Base-by-base conservation (phyloP, 2,888 invertebrate species). In the Sarcophaga rosellei region DNA sequence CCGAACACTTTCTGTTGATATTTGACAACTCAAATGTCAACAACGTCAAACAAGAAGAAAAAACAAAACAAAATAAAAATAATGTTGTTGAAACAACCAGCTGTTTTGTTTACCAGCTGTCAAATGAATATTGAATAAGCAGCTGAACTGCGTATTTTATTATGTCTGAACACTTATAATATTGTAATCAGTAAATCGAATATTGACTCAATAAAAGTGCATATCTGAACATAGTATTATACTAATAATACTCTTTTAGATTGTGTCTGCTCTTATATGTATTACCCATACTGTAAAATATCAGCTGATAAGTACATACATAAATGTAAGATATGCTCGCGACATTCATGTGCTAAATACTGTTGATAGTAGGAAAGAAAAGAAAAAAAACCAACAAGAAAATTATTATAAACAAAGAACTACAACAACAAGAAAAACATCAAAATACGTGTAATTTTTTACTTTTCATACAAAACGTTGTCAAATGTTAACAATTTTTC, bases 401-500 rank as follows among this genome's bases (percentile, higher is more conserved):
- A 53, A 53, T 53, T 15, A 53, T 53, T 5, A 17, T 53, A 53
- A 53, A 53, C 4, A 59, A 66, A 21, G 53, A 35, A 35, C 35
- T 35, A 35, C 35, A 63, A n/a, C 17, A 53, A 53, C 44, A 35
- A 61, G 11, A 25, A 44, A 47, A 72, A 68, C 53, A 65, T 53
- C 57, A 66, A 79, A 79, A 72, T 44, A 80, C 62, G 62, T 82
- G 75, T 79, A 79, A 68, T 81, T 73, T 69, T 69, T 66, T 57
- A 59, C 21, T 68, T 44, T 23, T 73, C 61, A 68, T 79, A 79
- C 68, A 79, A 25, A 35, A 70, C 66, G 68, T 76, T 82, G 85
- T 76, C 74, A 86, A 82, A 79, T 73, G 75, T 62, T 76, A 66
- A 86, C 72, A 76, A 66, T 79, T 73, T 79, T n/a, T 20, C 17